Conservation (phyloP, 2,797 vertebrate species). For the Poecilia velifera region DNA sequence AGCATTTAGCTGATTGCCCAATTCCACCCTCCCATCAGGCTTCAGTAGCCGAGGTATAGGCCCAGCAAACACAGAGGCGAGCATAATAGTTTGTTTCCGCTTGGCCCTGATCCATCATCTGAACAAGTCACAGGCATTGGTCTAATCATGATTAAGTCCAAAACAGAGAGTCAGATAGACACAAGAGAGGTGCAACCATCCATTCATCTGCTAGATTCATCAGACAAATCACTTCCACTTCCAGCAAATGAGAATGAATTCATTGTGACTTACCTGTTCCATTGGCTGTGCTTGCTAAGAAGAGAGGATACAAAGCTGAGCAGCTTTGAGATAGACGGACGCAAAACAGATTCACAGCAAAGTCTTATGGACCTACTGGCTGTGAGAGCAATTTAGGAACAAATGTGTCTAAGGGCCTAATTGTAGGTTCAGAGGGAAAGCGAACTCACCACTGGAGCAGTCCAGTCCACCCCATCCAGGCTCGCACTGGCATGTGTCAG, state of each 20-base stretch:
- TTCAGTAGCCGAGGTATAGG: constrained; percentile 49
- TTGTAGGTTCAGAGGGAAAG: constrained; percentile 39
- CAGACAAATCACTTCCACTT: constrained; percentile 79
- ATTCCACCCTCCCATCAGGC: constrained; percentile 46
- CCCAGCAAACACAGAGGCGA: constrained; percentile 57
- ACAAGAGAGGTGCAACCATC: constrained; percentile 61
- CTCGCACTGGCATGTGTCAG: constrained; percentile 97
- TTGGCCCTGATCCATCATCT: constrained; percentile 64
- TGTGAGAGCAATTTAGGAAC: constrained; percentile 69
- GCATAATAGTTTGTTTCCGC: constrained; percentile 61
- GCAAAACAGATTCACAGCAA: constrained; percentile 63
- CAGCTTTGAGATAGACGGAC: constrained; percentile 73
- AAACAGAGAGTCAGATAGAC: constrained; percentile 63
- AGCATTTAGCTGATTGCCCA: constrained; percentile 76
- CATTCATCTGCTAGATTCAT: constrained; percentile 73
- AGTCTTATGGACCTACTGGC: constrained; percentile 66
- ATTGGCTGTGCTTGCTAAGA: constrained; percentile 77
- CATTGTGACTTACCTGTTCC: constrained; percentile 79
- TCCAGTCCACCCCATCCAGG: constrained; percentile 98
- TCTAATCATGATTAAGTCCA: constrained; percentile 77
- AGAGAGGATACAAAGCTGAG: constrained; percentile 77
- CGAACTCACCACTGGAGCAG: constrained; percentile 97
- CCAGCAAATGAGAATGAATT: constrained; percentile 78
- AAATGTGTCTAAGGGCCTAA: constrained; percentile 64
- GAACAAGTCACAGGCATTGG: constrained; percentile 64